Conservation (phyloP, 53 echinoderm and acorn worm genomes). For the Echinometra lucunter region DNA sequence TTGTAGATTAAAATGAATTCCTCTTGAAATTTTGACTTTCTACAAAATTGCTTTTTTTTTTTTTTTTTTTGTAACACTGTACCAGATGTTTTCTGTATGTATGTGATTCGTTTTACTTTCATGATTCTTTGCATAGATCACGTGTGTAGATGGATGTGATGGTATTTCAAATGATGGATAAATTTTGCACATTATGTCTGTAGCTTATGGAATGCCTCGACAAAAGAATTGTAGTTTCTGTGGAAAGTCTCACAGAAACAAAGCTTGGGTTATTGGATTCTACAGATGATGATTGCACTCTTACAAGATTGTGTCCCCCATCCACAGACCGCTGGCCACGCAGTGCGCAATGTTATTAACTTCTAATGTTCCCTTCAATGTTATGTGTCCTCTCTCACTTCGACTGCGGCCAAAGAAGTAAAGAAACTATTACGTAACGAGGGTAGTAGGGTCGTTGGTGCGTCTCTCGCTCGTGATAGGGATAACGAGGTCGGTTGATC, state of each 20-base stretch:
- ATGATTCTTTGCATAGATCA: not conserved
- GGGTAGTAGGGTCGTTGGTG: slow-evolving; percentile 34
- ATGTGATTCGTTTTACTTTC: not conserved
- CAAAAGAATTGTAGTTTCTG: not conserved
- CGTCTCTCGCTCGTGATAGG: slow-evolving; percentile 20
- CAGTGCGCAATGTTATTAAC: slow-evolving; percentile 67
- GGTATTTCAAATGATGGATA: not conserved
- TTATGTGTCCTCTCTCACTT: slow-evolving; percentile 13
- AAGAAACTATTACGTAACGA: slow-evolving; percentile 66
- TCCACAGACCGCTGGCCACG: not conserved
- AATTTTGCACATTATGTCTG: not conserved
- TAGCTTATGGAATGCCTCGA: not conserved
- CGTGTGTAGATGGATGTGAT: not conserved
- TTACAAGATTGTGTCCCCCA: slow-evolving; percentile 37
- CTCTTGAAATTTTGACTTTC: slow-evolving; percentile 15
- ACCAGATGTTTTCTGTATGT: not conserved
- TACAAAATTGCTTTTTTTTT: not conserved
- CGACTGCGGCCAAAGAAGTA: slow-evolving; percentile 42
- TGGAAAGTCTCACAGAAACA: slow-evolving; percentile 35
- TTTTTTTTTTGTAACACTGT: too few relatives aligned
- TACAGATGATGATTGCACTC: slow-evolving; percentile 24
- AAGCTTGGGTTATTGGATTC: slow-evolving; percentile 9
- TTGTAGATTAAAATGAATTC: slow-evolving; percentile 60
- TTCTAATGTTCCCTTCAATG: slow-evolving; percentile 42
- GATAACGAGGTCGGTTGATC: slow-evolving; percentile 21